Evolutionary conservation across 1,140 invertebrate species (phyloP).

Genomic region (Halictus rubicundus): DNA sequence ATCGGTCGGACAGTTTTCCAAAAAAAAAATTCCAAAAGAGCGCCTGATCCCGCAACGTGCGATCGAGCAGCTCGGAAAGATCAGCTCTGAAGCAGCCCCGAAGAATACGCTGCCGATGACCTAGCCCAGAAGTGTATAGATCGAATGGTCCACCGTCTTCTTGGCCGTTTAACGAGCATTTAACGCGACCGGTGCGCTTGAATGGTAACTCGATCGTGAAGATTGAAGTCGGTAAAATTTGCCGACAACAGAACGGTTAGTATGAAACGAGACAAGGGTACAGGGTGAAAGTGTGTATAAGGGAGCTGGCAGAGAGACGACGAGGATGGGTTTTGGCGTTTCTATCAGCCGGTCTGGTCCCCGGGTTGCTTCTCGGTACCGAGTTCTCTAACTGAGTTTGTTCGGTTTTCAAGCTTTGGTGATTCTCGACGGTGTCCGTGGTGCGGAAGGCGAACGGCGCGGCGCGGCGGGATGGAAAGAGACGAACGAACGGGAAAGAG

Average conservation of each 20-base stretch:
- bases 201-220: background rate
- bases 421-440: conserved; percentile 66
- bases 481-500: background rate
- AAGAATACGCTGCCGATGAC: too few species aligned
- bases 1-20: too few species aligned
- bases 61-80: too few species aligned
- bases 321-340: conserved; percentile 39
- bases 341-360: conserved; percentile 31
- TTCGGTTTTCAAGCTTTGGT: conserved; percentile 78
- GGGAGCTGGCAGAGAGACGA: background rate
- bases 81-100: too few species aligned
- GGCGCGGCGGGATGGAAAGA: conserved; percentile 14
- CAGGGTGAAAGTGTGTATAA: background rate
- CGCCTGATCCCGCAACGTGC: too few species aligned
- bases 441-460: conserved; percentile 56
- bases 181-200: too few species aligned
- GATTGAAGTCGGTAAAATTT: conserved; percentile 3
- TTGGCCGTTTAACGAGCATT: too few species aligned
- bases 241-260: background rate
- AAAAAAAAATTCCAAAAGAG: too few species aligned
- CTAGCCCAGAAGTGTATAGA: too few species aligned
- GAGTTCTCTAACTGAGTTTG: conserved; percentile 77
- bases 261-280: too few species aligned
- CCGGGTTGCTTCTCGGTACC: conserved; percentile 32
- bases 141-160: too few species aligned